Evolutionary conservation across 2,888 invertebrate genomes (phyloP).

Genomic region (Noctua janthina): DNA sequence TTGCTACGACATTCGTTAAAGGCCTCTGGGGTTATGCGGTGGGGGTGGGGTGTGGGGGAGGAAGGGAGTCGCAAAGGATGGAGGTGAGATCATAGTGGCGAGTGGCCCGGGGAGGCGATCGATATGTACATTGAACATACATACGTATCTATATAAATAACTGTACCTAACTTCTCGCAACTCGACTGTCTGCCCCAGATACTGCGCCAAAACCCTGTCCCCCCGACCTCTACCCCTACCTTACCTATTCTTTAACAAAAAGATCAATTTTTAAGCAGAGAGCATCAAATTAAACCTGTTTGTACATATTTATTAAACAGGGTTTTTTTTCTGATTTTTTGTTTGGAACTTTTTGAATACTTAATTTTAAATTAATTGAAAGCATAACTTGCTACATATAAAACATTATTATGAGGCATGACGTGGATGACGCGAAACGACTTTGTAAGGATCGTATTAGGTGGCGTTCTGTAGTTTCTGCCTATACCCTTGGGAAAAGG

Average conservation of each 20-base stretch:
- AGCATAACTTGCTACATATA: neutral
- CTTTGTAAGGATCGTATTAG: neutral
- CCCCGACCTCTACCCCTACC: constrained; percentile 73
- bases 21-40: constrained; percentile 84
- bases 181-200: constrained; percentile 89
- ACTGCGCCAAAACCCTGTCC: constrained; percentile 88
- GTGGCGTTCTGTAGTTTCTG: neutral
- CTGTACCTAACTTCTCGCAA: constrained; percentile 89
- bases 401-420: neutral
- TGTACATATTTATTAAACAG: neutral
- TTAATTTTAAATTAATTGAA: neutral
- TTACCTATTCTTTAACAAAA: constrained; percentile 77
- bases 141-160: constrained; percentile 89
- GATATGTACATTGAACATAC: constrained; percentile 90
- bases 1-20: constrained; percentile 80
- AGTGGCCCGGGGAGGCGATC: constrained; percentile 90
- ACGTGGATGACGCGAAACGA: neutral
- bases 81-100: constrained; percentile 91
- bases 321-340: neutral
- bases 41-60: constrained; percentile 76
- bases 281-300: constrained; percentile 29
- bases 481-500: neutral
- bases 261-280: constrained; percentile 69
- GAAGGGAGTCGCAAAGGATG: constrained; percentile 86
- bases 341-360: neutral